Base-by-base conservation (phyloP, 64 coral and sea anemone species). In the Montipora foliosa region DNA sequence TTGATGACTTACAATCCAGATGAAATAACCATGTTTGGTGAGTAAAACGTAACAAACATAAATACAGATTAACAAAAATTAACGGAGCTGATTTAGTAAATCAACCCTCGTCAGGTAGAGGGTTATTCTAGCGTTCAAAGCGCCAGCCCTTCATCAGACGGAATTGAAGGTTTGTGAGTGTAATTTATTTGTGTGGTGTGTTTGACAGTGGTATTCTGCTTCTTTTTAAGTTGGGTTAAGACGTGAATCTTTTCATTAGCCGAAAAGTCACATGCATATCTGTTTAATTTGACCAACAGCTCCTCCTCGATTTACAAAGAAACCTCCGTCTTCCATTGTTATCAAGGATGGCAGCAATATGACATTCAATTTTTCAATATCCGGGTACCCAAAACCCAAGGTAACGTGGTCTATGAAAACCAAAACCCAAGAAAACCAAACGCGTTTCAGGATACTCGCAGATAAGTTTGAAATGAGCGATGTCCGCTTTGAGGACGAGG, bases 311-410 rank as follows among this genome's bases (percentile, higher is more conserved):
- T 92, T 92, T 37, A 37, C 37, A 2, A 37, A 37, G 37, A 37
- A 37, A 37, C 37, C 37, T 37, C 37, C 37, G 37, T 73, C 73
- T 22, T 25, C 76, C 52, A 57, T 85, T 49, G 59, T 47, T 7
- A 52, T 79, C 77, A 92, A 37, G 72, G 90, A 92, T 44, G 90
- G 81, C 25, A 47, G 49, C 15, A 92, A 87, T 3, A 10, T 87
- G 29, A 11, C 81, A 76, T 82, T 92, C 67, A 12, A 3, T 22
- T 84, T 82, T 62, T 85, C 82, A 74, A 53, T 78, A 47, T 50
- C 90, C 14, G 81, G 71, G 14, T 75, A 67, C 37, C 90, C 90
- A 45, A 16, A 5, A 14, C 81, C 90, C 6, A 82, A 80, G 14
- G 71, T 92, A 46, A 86, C 67, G 44, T 92, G 90, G 81, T 60